phyloP scores from a whole-genome alignment of 2,113 vertebrate species.

The Microcebus tavaratra region DNA sequence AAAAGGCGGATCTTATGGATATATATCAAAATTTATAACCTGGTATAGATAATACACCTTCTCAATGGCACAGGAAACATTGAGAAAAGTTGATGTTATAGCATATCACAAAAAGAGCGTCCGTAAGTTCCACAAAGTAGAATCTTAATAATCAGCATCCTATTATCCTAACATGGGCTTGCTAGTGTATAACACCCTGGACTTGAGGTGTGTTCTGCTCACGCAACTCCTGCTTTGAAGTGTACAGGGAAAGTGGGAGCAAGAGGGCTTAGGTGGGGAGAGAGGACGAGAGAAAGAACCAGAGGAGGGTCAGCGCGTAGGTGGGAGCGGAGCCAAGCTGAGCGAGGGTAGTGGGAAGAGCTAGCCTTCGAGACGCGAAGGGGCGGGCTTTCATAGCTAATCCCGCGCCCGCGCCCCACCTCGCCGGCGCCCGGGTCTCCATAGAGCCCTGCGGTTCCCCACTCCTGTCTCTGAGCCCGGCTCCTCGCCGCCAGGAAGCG shows the following conservation, averaged over 20 bases:
- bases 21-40: neutral
- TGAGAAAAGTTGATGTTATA: neutral
- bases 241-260: slow-evolving; percentile 77
- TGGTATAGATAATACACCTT: neutral
- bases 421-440: neutral
- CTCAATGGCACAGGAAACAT: no score
- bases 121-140: neutral
- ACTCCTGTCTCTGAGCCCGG: neutral
- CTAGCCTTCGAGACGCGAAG: neutral
- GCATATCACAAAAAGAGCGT: neutral
- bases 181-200: neutral
- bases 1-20: neutral
- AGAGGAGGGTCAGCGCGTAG: neutral
- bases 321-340: neutral
- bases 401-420: neutral
- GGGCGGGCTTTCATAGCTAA: slow-evolving; percentile 26
- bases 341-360: neutral
- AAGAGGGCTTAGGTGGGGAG: slow-evolving; percentile 53
- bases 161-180: neutral
- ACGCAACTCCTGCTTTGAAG: neutral
- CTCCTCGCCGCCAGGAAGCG: neutral
- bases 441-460: neutral
- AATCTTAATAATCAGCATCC: neutral
- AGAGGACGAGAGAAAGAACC: neutral
- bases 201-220: neutral